Percentiles rank a stretch among this genome's conserved stretches.
These are phyloP conservation scores for Heliconius charithonia DNA, from an alignment of 2,888 invertebrate species.

Conservation along the genomic window DNA sequence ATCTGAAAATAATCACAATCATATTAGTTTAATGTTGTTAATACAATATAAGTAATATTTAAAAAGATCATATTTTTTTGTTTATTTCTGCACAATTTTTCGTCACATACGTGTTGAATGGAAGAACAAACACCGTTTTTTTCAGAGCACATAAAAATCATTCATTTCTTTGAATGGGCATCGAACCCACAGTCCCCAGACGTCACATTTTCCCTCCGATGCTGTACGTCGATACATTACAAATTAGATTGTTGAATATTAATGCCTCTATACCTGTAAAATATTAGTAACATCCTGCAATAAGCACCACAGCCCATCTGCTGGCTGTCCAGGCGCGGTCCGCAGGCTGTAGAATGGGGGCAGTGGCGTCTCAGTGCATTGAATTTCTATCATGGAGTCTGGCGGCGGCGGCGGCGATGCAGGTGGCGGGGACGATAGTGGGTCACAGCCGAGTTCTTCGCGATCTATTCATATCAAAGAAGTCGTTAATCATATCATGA, in stretches of 20 bases:
- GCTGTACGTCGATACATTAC: neutral
- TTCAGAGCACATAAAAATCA: neutral
- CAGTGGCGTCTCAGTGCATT: conserved; percentile 90
- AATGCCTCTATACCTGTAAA: conserved; percentile 80
- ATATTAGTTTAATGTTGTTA: conserved; percentile 20
- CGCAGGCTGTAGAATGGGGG: conserved; percentile 91
- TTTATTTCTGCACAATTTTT: too few relatives aligned
- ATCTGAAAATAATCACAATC: conserved; percentile 81
- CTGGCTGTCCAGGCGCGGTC: conserved; percentile 82
- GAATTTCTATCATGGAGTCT: conserved; percentile 87
- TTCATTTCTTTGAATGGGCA: neutral
- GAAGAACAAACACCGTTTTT: neutral
- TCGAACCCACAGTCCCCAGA: neutral
- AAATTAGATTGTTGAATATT: neutral
- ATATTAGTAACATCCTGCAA: conserved; percentile 90
- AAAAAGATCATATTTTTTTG: neutral
- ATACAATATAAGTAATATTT: neutral
- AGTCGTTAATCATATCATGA: conserved; percentile 21
- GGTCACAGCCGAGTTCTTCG: conserved; percentile 84
- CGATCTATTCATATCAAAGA: conserved; percentile 65
- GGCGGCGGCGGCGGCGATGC: conserved; percentile 81
- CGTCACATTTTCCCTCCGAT: neutral
- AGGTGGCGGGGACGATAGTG: conserved; percentile 83
- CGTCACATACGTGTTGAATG: too few relatives aligned
- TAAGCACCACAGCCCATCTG: conserved; percentile 90